Evolutionary conservation across 2,797 vertebrate species (phyloP).

Genomic region (Allobates femoralis): DNA sequence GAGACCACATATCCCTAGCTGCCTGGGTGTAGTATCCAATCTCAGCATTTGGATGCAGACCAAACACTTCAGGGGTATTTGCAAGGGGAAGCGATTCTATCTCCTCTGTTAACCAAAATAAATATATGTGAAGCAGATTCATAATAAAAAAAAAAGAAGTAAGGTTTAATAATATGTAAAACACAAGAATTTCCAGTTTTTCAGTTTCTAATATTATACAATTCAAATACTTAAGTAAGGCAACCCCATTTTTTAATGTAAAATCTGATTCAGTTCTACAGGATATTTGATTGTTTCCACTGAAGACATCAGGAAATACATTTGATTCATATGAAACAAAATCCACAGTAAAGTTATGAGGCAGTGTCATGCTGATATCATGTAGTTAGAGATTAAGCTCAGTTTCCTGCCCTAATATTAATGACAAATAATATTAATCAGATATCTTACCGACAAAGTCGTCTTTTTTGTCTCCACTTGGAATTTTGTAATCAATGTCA

Average conservation of each 20-base stretch:
- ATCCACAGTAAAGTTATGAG: background rate
- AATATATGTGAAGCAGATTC: background rate
- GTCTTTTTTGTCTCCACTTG: constrained; percentile 77
- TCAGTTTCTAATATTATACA: no score
- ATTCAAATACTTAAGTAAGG: no score
- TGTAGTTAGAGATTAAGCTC: background rate
- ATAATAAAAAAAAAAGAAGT: background rate
- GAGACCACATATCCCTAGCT: constrained; percentile 86
- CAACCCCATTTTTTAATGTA: no score
- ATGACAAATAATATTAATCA: background rate
- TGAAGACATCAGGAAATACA: background rate
- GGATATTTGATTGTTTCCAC: background rate
- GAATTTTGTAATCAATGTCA: constrained; percentile 89
- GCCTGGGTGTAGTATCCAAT: constrained; percentile 93
- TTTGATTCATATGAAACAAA: background rate
- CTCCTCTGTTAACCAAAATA: constrained; percentile 72
- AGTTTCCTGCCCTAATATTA: background rate
- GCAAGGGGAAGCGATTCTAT: constrained; percentile 88
- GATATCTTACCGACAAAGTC: constrained; percentile 84
- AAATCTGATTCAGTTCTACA: background rate
- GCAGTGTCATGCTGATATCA: background rate
- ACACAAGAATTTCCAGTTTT: background rate
- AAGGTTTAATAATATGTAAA: background rate
- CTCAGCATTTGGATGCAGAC: constrained; percentile 92
- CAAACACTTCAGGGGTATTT: constrained; percentile 90